Evolutionary conservation across 2,113 vertebrate species (phyloP).

Genomic region (Chinchilla lanigera): DNA sequence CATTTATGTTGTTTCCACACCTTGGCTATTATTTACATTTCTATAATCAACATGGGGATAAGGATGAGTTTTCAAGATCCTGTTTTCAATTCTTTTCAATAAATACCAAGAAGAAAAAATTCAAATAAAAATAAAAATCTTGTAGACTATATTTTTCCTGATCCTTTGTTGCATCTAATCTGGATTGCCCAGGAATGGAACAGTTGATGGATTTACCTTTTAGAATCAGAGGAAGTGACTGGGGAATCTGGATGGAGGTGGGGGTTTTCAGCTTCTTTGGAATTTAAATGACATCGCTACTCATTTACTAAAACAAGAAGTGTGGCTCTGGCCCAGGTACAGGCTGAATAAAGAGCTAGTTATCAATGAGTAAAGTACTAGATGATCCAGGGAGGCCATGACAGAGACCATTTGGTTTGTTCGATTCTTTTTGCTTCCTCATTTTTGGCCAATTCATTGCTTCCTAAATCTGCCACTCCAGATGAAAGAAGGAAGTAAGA

Average conservation of each 20-base stretch:
- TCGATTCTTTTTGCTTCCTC: not conserved
- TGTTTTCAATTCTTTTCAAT: not conserved
- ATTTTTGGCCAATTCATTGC: not conserved
- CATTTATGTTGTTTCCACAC: not conserved
- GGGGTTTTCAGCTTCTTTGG: conserved; percentile 34
- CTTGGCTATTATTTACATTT: not conserved
- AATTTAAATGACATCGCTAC: not conserved
- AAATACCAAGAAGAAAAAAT: not conserved
- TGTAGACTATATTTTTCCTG: not conserved
- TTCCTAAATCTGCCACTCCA: not conserved
- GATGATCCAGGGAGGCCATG: not conserved
- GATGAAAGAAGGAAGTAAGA: not conserved
- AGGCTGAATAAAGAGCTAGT: not conserved
- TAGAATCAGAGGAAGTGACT: not conserved
- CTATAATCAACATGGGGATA: not conserved
- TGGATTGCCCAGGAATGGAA: not conserved
- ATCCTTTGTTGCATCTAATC: not conserved
- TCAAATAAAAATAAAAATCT: not conserved
- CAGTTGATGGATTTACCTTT: not conserved
- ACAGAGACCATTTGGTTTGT: not conserved
- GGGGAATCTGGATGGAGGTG: not conserved
- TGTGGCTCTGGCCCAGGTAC: not conserved
- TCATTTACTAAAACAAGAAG: not conserved
- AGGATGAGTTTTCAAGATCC: not conserved
- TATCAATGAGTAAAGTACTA: not conserved